Evolutionary conservation across 2,797 vertebrate genomes (phyloP), one percentile per base, ranked within the genome.

Genomic region (Echiichthys vipera): DNA sequence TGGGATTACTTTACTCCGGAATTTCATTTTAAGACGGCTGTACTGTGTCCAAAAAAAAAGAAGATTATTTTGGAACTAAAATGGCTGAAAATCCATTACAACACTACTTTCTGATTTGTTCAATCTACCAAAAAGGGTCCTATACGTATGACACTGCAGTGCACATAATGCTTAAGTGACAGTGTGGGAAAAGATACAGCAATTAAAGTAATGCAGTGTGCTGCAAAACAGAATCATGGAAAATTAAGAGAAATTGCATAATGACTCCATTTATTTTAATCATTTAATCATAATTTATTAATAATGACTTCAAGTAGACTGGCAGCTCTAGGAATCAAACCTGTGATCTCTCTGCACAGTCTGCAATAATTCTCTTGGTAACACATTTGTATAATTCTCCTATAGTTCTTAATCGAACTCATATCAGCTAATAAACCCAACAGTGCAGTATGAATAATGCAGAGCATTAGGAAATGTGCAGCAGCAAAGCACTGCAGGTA

Each of bases 361-460:
- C 32, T 54, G 32, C 2, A 61, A 36, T 69, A 7, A 65, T 49
- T 65, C 46, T 65, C 49, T 54, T 25, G n/a, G 32, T 36, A 64
- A 59, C 46, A 59, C 0, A 0, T 64, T 71, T 66, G 14, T 72
- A 32, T 34, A 66, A 62, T 32, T 74, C 37, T 65, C 25, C 45
- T 47, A 20, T 64, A 66, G 61, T 36, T 20, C 53, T 67, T 68
- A 68, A 81, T 85, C 42, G 37, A 70, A 50, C 59, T 65, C 25
- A 53, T 40, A 79, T 81, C 66, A 65, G 69, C 27, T 47, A 77
- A 77, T 77, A 71, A 65, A 71, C 39, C 71, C 50, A 72, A 51
- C 46, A 22, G 25, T 40, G 11, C 25, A 22, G 2, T 25, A 78
- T 88, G 58, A 78, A 85, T 84, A 81, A 85, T 80, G 78, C 65